These are phyloP conservation scores for Lepus europaeus DNA, from an alignment of 2,113 vertebrate genomes.

Conservation along the genomic window DNA sequence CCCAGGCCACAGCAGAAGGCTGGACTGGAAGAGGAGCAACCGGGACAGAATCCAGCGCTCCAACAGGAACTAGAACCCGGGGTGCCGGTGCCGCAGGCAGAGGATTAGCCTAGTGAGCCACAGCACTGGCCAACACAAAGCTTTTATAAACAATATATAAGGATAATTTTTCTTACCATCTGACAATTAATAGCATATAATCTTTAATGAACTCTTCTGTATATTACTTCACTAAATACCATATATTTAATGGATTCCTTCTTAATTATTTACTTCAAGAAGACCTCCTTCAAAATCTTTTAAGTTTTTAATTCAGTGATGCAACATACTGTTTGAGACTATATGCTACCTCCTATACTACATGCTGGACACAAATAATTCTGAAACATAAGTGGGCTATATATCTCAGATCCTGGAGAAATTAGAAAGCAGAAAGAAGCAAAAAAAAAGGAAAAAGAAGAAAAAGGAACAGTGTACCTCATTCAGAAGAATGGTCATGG, in stretches of 20 bases:
- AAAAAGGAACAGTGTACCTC: neutral
- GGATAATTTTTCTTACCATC: constrained; percentile 10
- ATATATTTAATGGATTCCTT: neutral
- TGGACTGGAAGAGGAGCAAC: no score
- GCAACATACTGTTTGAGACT: neutral
- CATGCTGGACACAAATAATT: neutral
- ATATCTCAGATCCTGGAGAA: no score
- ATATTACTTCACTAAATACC: neutral
- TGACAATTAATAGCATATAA: neutral
- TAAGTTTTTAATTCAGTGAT: neutral
- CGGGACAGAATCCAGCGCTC: no score
- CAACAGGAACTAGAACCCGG: no score
- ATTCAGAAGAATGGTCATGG: neutral
- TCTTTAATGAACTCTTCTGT: neutral
- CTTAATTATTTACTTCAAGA: neutral
- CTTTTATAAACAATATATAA: constrained; percentile 51
- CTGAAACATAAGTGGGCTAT: neutral
- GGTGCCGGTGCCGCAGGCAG: no score
- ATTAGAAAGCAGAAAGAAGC: no score
- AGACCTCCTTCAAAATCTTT: neutral
- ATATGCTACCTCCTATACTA: neutral
- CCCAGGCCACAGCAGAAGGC: no score
- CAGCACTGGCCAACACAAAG: neutral
- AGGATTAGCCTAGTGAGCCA: no score
- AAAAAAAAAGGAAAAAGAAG: neutral